Percentiles rank a stretch among this genome's conserved stretches.
These are phyloP conservation scores for Polyergus mexicanus DNA, from an alignment of 1,140 invertebrate species.

Conservation along the genomic window DNA sequence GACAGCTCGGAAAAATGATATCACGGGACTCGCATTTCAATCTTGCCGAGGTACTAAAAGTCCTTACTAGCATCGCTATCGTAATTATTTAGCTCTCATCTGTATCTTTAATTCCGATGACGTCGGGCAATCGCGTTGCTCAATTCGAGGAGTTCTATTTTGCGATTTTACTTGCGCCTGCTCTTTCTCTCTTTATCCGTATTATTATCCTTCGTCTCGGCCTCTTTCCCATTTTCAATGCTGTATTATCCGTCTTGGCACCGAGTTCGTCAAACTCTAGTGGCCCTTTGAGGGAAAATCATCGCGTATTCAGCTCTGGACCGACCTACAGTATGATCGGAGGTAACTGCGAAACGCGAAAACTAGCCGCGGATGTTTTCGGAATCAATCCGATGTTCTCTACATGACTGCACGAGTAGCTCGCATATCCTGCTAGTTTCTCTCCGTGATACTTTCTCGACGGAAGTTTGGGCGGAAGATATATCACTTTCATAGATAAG, in stretches of 20 bases:
- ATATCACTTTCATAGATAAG: constrained; percentile 69
- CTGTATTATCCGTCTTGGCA: background rate
- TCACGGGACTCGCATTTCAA: constrained; percentile 29
- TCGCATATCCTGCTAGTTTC: constrained; percentile 43
- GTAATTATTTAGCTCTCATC: constrained; percentile 27
- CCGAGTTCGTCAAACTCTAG: constrained; percentile 47
- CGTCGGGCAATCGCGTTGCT: background rate
- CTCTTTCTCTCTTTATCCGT: constrained; percentile 1
- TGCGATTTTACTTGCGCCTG: background rate
- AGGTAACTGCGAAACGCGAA: constrained; percentile 48
- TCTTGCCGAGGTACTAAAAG: constrained; percentile 30
- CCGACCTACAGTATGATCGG: constrained; percentile 54
- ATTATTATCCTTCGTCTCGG: constrained; percentile 37
- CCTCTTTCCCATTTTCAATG: background rate
- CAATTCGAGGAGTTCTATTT: constrained; percentile 21
- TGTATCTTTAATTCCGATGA: constrained; percentile 36
- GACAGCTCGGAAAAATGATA: constrained; percentile 3
- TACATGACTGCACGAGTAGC: constrained; percentile 53
- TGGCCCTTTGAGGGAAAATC: constrained; percentile 27
- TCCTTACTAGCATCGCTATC: constrained; percentile 18
- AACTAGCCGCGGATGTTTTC: constrained; percentile 68
- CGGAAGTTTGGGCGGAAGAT: constrained; percentile 64
- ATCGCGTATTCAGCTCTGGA: constrained; percentile 20
- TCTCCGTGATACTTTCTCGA: constrained; percentile 55
- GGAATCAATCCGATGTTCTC: constrained; percentile 64